Conservation (phyloP, 2,888 invertebrate species). For the Macaria liturata region DNA sequence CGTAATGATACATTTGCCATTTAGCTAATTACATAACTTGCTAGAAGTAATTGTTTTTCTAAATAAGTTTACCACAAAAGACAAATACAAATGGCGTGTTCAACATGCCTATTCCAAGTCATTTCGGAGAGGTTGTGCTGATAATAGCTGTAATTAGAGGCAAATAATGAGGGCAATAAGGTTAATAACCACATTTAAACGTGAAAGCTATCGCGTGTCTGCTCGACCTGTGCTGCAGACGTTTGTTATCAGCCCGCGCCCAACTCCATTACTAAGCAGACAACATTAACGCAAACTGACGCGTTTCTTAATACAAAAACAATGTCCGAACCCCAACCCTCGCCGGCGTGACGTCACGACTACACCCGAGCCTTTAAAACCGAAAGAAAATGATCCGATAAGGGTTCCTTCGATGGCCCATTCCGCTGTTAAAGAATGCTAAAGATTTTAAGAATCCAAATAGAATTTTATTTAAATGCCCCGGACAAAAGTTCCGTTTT, state of each 20-base stretch:
- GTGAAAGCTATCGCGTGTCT: slow-evolving; percentile 35
- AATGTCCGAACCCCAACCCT: slow-evolving; percentile 32
- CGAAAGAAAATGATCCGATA: slow-evolving; percentile 59
- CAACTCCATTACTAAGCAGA: slow-evolving; percentile 32
- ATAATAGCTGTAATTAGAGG: slow-evolving; percentile 1
- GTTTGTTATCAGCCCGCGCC: slow-evolving; percentile 34
- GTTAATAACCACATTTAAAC: slow-evolving; percentile 28
- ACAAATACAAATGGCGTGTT: too few relatives aligned
- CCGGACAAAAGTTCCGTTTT: slow-evolving; percentile 36
- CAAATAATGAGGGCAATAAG: slow-evolving; percentile 17
- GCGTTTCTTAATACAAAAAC: slow-evolving; percentile 46
- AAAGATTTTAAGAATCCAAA: slow-evolving; percentile 48
- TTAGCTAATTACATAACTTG: too few relatives aligned
- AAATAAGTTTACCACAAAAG: too few relatives aligned
- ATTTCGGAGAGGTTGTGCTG: neutral
- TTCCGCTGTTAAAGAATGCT: slow-evolving; percentile 48
- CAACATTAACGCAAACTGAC: slow-evolving; percentile 38
- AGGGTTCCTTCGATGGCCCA: slow-evolving; percentile 53
- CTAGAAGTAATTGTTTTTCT: too few relatives aligned
- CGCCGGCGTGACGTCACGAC: slow-evolving; percentile 29
- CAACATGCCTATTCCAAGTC: neutral
- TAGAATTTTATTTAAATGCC: slow-evolving; percentile 46
- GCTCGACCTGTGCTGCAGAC: slow-evolving; percentile 29
- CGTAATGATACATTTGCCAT: too few relatives aligned
- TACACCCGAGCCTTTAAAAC: slow-evolving; percentile 43